Evolutionary conservation across 2,888 invertebrate species (phyloP).

Genomic region (Suillia variegata): DNA sequence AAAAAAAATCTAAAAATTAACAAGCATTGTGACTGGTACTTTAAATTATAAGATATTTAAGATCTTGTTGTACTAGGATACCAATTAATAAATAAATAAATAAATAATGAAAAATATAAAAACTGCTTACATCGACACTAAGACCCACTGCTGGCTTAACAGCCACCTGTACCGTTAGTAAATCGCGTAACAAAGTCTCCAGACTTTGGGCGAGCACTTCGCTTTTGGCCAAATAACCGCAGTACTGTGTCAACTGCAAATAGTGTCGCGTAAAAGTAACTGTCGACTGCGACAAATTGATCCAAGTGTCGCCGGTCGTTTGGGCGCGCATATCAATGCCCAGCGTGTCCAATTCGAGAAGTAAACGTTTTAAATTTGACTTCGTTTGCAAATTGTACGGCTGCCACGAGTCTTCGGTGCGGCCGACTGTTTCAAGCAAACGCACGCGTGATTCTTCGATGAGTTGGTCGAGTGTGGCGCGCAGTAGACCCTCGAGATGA

Average conservation of each 20-base stretch:
- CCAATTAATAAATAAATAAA: no score
- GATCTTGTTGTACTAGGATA: no score
- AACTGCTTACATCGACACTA: conserved; percentile 55
- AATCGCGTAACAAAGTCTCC: conserved; percentile 53
- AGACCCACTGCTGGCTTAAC: conserved; percentile 53
- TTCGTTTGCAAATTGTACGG: conserved; percentile 61
- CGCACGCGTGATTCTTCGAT: conserved; percentile 59
- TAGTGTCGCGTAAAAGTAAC: conserved; percentile 58
- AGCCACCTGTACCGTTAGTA: conserved; percentile 56
- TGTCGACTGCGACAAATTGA: conserved; percentile 59
- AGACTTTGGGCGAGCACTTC: conserved; percentile 52
- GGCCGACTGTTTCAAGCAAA: conserved; percentile 57
- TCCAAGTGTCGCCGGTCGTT: conserved; percentile 60
- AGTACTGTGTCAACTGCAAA: conserved; percentile 56
- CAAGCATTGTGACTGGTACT: conserved; percentile 10
- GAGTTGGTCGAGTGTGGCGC: conserved; percentile 66
- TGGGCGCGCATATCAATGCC: conserved; percentile 58
- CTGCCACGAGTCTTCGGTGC: conserved; percentile 60
- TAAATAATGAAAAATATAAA: conserved; percentile 4
- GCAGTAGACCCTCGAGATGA: conserved; percentile 84
- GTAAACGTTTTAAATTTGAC: conserved; percentile 54
- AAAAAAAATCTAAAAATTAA: background rate
- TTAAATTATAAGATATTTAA: no score
- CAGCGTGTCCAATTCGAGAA: conserved; percentile 54
- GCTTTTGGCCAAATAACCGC: conserved; percentile 57